A percentile compares a stretch with the other conserved stretches of the same genome.
These are phyloP conservation scores for Xanthorhoe spadicearia DNA, from an alignment of 2,888 invertebrate species.

Conservation along the genomic window DNA sequence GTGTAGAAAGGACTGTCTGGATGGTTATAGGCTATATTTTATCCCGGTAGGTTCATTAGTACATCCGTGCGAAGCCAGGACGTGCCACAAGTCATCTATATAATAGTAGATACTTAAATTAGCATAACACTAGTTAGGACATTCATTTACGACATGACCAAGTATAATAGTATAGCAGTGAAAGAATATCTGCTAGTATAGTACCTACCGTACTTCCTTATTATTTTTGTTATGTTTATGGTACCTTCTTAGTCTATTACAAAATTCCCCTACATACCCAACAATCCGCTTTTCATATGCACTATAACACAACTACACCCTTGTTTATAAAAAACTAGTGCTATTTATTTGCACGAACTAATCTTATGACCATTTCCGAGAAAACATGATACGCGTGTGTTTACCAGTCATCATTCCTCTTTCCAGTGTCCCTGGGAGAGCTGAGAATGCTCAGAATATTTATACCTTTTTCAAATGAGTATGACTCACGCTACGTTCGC, in stretches of 20 bases:
- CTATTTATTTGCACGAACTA: constrained; percentile 54
- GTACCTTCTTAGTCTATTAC: background rate
- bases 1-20: too few species aligned
- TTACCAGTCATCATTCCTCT: constrained; percentile 59
- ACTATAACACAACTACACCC: background rate
- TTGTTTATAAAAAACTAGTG: constrained; percentile 30
- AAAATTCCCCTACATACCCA: background rate
- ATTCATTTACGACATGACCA: background rate
- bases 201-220: background rate
- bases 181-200: background rate
- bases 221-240: background rate
- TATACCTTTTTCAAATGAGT: constrained; percentile 58
- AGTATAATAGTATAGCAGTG: background rate
- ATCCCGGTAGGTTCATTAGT: too few species aligned
- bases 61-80: too few species aligned
- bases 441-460: constrained; percentile 61
- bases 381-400: constrained; percentile 63
- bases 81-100: too few species aligned
- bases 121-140: background rate
- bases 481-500: constrained; percentile 56
- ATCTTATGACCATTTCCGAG: constrained; percentile 63
- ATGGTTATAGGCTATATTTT: too few species aligned
- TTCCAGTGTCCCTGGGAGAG: constrained; percentile 62
- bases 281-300: background rate
- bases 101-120: too few species aligned